Evolutionary conservation across 2,113 vertebrate genomes (phyloP).

Genomic region (Leptocoma aspasia): DNA sequence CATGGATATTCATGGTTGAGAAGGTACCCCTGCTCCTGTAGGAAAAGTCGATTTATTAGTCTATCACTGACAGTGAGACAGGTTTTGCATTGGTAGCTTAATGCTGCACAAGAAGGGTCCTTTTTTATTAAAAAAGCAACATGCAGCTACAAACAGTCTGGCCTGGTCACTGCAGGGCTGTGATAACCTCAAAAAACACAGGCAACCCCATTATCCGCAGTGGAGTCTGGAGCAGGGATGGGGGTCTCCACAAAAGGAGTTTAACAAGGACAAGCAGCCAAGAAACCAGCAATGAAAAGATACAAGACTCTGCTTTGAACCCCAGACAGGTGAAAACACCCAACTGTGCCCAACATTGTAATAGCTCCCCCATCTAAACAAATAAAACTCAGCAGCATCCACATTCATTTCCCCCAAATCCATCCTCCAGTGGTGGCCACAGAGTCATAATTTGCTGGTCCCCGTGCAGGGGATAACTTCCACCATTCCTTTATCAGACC

Average conservation of each 20-base stretch:
- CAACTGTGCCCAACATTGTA: neutral
- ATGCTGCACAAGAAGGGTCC: neutral
- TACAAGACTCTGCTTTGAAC: neutral
- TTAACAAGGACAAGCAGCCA: neutral
- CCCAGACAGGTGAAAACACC: neutral
- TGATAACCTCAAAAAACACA: neutral
- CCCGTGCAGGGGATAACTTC: rapidly evolving
- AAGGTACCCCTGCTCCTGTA: neutral
- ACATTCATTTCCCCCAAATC: neutral
- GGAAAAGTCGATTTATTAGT: neutral
- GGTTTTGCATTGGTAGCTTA: neutral
- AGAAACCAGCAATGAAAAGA: neutral
- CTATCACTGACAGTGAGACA: neutral
- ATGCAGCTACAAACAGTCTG: neutral
- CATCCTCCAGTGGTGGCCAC: neutral
- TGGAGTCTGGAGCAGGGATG: neutral
- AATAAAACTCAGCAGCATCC: neutral
- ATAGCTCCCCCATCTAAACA: neutral
- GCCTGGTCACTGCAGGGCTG: neutral
- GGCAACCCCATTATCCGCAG: neutral
- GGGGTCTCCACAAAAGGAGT: neutral
- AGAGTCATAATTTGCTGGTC: neutral
- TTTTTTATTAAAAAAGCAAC: neutral
- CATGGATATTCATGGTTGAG: conserved; percentile 10
- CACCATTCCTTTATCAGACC: neutral